phyloP scores from a whole-genome alignment of 2,888 invertebrate species.

The Dryadula phaetusa region DNA sequence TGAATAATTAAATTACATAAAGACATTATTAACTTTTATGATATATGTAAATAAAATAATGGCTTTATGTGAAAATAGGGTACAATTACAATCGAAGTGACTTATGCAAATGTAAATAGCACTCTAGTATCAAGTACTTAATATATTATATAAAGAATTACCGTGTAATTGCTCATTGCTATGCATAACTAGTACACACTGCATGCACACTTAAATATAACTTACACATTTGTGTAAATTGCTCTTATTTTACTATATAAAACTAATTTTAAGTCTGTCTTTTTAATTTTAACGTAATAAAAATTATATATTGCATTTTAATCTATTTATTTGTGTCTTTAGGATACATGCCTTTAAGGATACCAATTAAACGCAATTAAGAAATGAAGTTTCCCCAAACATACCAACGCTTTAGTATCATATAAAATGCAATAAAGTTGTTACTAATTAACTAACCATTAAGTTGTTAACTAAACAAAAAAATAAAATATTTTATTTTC shows the following conservation, averaged over 20 bases:
- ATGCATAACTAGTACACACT: slow-evolving; percentile 39
- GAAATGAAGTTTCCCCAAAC: too few species aligned
- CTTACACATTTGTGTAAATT: slow-evolving; percentile 12
- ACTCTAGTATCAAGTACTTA: slow-evolving; percentile 34
- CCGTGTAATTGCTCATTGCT: slow-evolving; percentile 46
- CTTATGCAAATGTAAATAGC: slow-evolving; percentile 55
- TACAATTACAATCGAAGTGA: slow-evolving; percentile 42
- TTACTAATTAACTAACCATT: too few species aligned
- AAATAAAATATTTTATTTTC: too few species aligned
- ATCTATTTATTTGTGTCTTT: too few species aligned
- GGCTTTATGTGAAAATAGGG: neutral
- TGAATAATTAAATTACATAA: neutral
- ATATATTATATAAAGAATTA: slow-evolving; percentile 45
- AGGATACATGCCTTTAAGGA: too few species aligned
- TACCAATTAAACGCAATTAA: too few species aligned
- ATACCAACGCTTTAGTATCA: too few species aligned
- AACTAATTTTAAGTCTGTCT: slow-evolving; percentile 6
- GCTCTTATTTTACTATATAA: neutral
- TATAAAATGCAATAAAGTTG: too few species aligned
- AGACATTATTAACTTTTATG: neutral
- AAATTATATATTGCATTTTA: too few species aligned
- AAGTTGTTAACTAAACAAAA: too few species aligned
- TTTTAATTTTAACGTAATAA: too few species aligned
- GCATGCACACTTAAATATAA: slow-evolving; percentile 26
- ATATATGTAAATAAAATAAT: slow-evolving; percentile 9